phyloP scores from a whole-genome alignment of 2,113 vertebrate genomes.

The Sprattus sprattus region DNA sequence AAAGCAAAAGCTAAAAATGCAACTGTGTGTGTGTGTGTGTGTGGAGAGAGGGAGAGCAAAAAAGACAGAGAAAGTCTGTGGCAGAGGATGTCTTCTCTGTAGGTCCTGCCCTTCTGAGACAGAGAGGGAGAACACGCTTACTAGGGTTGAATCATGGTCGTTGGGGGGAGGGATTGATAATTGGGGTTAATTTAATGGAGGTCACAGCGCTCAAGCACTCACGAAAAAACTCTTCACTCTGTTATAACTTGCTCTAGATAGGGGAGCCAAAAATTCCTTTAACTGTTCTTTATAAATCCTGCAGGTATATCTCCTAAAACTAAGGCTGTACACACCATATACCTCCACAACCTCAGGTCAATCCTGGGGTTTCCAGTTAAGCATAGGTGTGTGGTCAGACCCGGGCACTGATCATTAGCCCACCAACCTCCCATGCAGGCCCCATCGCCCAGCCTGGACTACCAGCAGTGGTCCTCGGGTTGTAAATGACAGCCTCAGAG shows the following conservation, averaged over 20 bases:
- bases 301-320: too few species aligned
- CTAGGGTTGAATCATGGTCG: too few species aligned
- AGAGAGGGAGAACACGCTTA: too few species aligned
- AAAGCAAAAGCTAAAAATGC: background rate
- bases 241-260: background rate
- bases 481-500: conserved; percentile 18
- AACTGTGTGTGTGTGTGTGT: background rate
- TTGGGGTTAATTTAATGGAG: background rate
- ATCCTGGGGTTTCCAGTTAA: too few species aligned
- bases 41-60: background rate
- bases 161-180: background rate
- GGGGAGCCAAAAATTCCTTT: background rate
- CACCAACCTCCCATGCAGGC: too few species aligned
- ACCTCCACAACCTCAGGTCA: too few species aligned
- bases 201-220: background rate
- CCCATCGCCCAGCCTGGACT: background rate
- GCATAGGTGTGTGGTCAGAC: too few species aligned
- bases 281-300: background rate
- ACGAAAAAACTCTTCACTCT: background rate
- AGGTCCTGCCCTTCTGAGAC: background rate
- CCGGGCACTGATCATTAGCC: too few species aligned
- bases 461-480: background rate
- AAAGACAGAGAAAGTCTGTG: too few species aligned
- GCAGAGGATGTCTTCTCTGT: too few species aligned
- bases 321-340: too few species aligned